phyloP scores from a whole-genome alignment of 2,797 vertebrate species.

The Microctenopoma steveboyesi region DNA sequence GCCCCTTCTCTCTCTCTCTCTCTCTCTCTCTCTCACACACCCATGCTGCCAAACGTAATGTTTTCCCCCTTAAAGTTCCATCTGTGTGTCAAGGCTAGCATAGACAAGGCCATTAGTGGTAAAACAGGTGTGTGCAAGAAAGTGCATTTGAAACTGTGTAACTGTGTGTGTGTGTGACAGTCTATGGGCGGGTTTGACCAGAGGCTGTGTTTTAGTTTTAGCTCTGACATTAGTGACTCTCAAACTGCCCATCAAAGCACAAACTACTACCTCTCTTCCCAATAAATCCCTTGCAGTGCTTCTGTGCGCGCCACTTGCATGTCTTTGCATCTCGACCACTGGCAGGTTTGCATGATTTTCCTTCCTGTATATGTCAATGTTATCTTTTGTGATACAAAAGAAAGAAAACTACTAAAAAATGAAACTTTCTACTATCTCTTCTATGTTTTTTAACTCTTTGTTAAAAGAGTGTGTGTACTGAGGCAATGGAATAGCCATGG shows the following conservation, averaged over 20 bases:
- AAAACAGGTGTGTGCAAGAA: conserved; percentile 63
- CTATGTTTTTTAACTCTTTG: background rate
- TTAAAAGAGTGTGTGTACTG: background rate
- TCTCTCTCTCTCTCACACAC: background rate
- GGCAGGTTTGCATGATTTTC: conserved; percentile 16
- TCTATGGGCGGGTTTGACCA: conserved; percentile 34
- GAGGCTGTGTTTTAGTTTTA: conserved; percentile 66
- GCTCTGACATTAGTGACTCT: conserved; percentile 68
- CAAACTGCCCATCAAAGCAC: conserved; percentile 58
- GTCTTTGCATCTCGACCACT: background rate
- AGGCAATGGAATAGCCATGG: conserved; percentile 38
- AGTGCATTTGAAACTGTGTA: conserved; percentile 18
- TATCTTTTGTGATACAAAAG: background rate
- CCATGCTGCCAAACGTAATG: conserved; percentile 35
- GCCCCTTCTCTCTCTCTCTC: background rate
- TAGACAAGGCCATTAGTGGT: conserved; percentile 29
- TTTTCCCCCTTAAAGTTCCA: conserved; percentile 42
- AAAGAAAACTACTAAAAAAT: background rate
- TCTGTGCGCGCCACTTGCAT: conserved; percentile 31
- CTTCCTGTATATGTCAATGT: background rate
- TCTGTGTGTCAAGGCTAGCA: conserved; percentile 59
- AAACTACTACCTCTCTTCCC: conserved; percentile 57
- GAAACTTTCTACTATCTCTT: background rate
- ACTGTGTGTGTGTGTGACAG: conserved; percentile 6
- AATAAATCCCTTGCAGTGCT: conserved; percentile 53